Percentiles rank a stretch among this genome's conserved stretches.
phyloP scores from a whole-genome alignment of 1,140 invertebrate genomes.

The Oedothorax gibbosus region DNA sequence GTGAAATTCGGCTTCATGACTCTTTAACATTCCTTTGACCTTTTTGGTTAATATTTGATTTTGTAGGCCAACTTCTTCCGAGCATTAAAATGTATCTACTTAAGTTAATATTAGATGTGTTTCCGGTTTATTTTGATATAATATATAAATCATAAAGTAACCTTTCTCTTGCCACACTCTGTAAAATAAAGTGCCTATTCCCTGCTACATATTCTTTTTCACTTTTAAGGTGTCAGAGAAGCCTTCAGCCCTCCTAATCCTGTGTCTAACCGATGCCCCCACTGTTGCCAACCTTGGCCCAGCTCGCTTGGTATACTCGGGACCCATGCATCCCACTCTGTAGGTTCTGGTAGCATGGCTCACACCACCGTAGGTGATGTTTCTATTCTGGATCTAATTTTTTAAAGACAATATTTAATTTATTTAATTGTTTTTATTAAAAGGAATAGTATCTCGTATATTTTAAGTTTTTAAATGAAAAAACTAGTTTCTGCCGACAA shows the following conservation, averaged over 20 bases:
- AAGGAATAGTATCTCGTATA: neutral
- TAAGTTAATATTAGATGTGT: too few species aligned
- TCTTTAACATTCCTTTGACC: too few species aligned
- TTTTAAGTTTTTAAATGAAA: neutral
- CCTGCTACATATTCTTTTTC: neutral
- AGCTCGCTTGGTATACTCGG: neutral
- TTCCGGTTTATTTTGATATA: too few species aligned
- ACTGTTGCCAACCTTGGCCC: constrained; percentile 36
- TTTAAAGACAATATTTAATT: neutral
- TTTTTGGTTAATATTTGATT: too few species aligned
- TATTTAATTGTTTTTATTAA: neutral
- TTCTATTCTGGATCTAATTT: constrained; percentile 41
- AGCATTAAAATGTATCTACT: too few species aligned
- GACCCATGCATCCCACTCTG: constrained; percentile 23
- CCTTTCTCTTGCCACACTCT: too few species aligned
- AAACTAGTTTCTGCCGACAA: neutral
- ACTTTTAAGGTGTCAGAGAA: constrained; percentile 39
- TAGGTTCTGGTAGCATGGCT: constrained; percentile 59
- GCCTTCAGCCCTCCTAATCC: constrained; percentile 49
- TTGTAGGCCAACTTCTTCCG: too few species aligned
- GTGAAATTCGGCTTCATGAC: too few species aligned
- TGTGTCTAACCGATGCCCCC: constrained; percentile 18
- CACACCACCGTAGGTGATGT: constrained; percentile 60
- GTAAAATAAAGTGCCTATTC: too few species aligned
- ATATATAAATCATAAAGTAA: too few species aligned